Percentiles rank a stretch among this genome's conserved stretches.
Evolutionary conservation across 2,113 vertebrate species (phyloP).

Genomic region (Ornithorhynchus anatinus): DNA sequence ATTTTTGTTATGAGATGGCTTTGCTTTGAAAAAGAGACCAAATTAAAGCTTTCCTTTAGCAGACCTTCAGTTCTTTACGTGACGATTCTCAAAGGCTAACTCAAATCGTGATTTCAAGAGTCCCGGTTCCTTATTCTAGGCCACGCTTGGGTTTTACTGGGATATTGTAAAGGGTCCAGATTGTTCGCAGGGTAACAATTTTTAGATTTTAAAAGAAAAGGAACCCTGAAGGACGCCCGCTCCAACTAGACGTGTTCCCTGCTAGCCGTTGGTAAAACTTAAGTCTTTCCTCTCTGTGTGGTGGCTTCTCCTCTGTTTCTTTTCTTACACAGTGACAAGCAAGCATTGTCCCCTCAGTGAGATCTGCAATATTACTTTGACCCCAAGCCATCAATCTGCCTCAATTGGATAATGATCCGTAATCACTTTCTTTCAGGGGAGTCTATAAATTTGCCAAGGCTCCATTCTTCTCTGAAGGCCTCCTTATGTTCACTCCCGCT

Average conservation of each 20-base stretch:
- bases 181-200: slow-evolving; percentile 30
- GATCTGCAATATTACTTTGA: slow-evolving; percentile 98
- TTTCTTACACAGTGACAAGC: slow-evolving; percentile 84
- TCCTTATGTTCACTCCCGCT: slow-evolving; percentile 95
- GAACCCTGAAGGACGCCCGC: slow-evolving; percentile 48
- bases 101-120: not conserved
- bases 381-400: slow-evolving; percentile 99
- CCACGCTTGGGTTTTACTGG: not conserved
- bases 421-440: slow-evolving; percentile 99
- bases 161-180: not conserved
- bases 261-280: slow-evolving; percentile 49
- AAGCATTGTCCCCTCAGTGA: slow-evolving; percentile 90
- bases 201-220: slow-evolving; percentile 43
- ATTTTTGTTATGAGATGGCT: slow-evolving; percentile 27
- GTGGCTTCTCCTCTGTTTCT: slow-evolving; percentile 66
- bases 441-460: slow-evolving; percentile 97
- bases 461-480: slow-evolving; percentile 92
- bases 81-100: slow-evolving; percentile 1
- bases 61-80: not conserved
- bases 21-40: not conserved
- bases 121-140: accelerated
- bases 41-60: not conserved
- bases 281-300: slow-evolving; percentile 62
- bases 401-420: slow-evolving; percentile 99
- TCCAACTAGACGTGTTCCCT: slow-evolving; percentile 25